These are phyloP conservation scores for Chaetodon trifascialis DNA, from an alignment of 2,113 vertebrate species.

Conservation along the genomic window DNA sequence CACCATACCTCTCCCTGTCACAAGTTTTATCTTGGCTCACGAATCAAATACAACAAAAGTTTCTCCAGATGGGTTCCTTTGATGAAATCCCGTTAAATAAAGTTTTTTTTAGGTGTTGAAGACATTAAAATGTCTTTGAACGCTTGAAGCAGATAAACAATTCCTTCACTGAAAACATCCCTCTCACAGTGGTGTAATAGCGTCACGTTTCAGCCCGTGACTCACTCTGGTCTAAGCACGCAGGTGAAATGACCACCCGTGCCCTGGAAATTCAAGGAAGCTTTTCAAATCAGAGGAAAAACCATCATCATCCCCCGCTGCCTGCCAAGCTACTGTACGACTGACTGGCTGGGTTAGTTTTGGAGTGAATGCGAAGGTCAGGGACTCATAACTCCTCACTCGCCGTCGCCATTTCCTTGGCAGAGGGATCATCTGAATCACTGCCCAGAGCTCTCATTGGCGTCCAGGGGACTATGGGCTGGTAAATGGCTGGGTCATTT, in stretches of 20 bases:
- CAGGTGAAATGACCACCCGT: slow-evolving; percentile 57
- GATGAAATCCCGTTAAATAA: slow-evolving; percentile 18
- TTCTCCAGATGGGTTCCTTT: slow-evolving; percentile 34
- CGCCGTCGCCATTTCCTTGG: slow-evolving; percentile 68
- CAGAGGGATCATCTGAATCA: slow-evolving; percentile 54
- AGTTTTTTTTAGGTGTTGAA: background rate
- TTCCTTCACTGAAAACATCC: slow-evolving; percentile 26
- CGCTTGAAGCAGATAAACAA: slow-evolving; percentile 19
- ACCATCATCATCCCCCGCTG: slow-evolving; percentile 34
- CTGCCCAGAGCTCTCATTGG: slow-evolving; percentile 55
- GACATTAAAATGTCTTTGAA: slow-evolving; percentile 25
- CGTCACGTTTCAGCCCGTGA: slow-evolving; percentile 26
- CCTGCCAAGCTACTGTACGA: slow-evolving; percentile 56
- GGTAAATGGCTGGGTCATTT: slow-evolving; percentile 63
- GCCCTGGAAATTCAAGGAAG: slow-evolving; percentile 44
- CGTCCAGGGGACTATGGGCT: slow-evolving; percentile 59
- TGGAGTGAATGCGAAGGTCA: slow-evolving; percentile 59
- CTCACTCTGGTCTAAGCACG: slow-evolving; percentile 7
- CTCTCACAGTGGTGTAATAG: background rate
- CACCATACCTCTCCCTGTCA: background rate
- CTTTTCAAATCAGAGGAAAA: slow-evolving; percentile 57
- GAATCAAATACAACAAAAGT: slow-evolving; percentile 4
- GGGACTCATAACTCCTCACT: slow-evolving; percentile 63
- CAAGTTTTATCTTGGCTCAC: slow-evolving; percentile 25
- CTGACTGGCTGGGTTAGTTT: slow-evolving; percentile 59